Percentiles rank a stretch among this genome's conserved stretches.
phyloP scores from a whole-genome alignment of 2,797 vertebrate species.

The Sebastolobus alascanus region DNA sequence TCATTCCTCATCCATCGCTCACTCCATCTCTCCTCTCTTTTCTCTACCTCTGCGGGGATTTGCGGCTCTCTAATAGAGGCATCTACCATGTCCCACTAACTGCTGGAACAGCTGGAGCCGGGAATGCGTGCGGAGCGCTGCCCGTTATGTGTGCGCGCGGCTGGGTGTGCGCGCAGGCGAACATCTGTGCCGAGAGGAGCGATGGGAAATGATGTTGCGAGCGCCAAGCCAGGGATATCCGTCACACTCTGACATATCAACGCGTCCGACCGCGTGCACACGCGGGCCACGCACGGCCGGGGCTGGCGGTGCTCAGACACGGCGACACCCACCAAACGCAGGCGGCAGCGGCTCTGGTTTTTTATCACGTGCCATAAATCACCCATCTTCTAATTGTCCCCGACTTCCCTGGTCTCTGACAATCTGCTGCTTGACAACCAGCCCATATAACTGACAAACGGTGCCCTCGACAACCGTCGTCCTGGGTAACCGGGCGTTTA shows the following conservation, averaged over 20 bases:
- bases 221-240: slow-evolving; percentile 60
- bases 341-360: not conserved
- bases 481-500: slow-evolving; percentile 66
- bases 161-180: slow-evolving; percentile 43
- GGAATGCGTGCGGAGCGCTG: slow-evolving; percentile 52
- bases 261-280: slow-evolving; percentile 42
- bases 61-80: slow-evolving; percentile 77
- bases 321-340: slow-evolving; percentile 24
- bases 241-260: slow-evolving; percentile 68
- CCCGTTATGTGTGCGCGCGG: slow-evolving; percentile 25
- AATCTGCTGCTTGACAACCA: slow-evolving; percentile 79
- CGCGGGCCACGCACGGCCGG: slow-evolving; percentile 9
- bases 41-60: slow-evolving; percentile 71
- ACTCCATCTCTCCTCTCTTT: slow-evolving; percentile 52
- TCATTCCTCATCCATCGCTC: slow-evolving; percentile 66
- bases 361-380: slow-evolving; percentile 67
- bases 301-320: slow-evolving; percentile 20
- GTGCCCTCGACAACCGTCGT: slow-evolving; percentile 60
- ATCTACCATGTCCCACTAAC: slow-evolving; percentile 77
- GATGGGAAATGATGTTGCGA: slow-evolving; percentile 71
- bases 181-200: slow-evolving; percentile 72
- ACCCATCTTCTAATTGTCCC: slow-evolving; percentile 76
- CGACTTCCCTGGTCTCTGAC: slow-evolving; percentile 73
- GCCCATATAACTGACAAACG: slow-evolving; percentile 78
- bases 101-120: slow-evolving; percentile 78